Base-by-base conservation (phyloP, 2,113 vertebrate species). In the Scartelaos histophorus region DNA sequence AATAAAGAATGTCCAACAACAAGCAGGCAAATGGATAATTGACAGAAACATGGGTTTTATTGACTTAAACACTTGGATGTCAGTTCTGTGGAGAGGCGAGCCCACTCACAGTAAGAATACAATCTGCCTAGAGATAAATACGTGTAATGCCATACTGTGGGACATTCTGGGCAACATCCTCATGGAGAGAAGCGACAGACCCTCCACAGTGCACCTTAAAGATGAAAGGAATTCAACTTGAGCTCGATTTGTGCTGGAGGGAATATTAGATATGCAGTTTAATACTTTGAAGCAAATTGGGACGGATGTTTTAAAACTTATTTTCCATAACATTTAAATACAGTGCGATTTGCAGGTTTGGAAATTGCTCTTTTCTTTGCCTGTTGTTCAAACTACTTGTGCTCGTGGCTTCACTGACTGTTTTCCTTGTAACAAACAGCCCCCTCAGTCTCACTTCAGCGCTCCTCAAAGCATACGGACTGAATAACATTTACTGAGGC, bases 401-500 rank as follows among this genome's bases (percentile, higher is more conserved):
- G 25, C 66, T 71, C 24, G 34, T 70, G 65, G 62, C 76, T 38
- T 51, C 56, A 56, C 77, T 74, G 49, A 71, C 71, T 65, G 53
- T 77, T 34, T 69, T 65, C 19, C 13, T 16, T 70, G 79, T 72
- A 78, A 60, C 54, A 29, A 35, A 65, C 75, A 64, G 78, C 85
- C 77, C 65, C 70, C 80, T 69, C 85, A 75, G 38, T 74, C 69
- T 82, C 74, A 73, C 67, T 75, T 38, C n/a, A 61, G 56, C 71
- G 72, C 72, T 58, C 35, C 56, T 60, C 64, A 10, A 70, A 9
- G 68, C 60, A 49, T 46, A 54, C 57, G 22, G 56, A 76, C n/a
- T 56, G 7, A 25, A 58, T 13, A 57, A 3, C 34, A n/a, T 51
- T 34, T 56, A 22, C 51, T 54, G 49, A n/a, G 3, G 66, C 25